A percentile compares a stretch with the other conserved stretches of the same genome.
These are phyloP conservation scores for Ardeotis arabs DNA, from an alignment of 2,113 vertebrate genomes.

Conservation along the genomic window DNA sequence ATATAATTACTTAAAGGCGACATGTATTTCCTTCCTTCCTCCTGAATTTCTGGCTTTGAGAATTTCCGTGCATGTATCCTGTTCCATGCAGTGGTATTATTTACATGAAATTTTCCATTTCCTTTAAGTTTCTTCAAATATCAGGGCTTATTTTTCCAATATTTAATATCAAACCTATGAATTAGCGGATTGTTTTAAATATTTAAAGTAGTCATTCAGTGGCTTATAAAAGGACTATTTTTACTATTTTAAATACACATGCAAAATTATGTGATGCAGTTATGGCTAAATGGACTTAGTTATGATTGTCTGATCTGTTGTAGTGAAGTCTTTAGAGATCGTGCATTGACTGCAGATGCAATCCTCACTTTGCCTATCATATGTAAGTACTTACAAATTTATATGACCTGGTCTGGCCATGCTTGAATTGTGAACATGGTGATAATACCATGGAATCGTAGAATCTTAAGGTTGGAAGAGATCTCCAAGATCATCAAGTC, in stretches of 20 bases:
- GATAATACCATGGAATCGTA: too few species aligned
- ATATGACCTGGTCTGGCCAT: neutral
- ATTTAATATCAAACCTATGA: neutral
- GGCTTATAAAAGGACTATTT: neutral
- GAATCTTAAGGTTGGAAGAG: too few species aligned
- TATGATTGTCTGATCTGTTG: neutral
- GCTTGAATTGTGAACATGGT: neutral
- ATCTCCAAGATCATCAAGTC: too few species aligned
- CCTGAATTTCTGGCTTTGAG: neutral
- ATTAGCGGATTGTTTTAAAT: neutral
- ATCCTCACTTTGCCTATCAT: neutral
- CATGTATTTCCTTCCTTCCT: neutral
- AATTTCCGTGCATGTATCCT: neutral
- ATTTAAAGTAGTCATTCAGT: neutral
- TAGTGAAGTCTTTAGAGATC: neutral
- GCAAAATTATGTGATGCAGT: neutral
- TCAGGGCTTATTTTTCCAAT: neutral
- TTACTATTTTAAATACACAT: neutral
- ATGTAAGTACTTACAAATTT: neutral
- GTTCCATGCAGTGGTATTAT: neutral
- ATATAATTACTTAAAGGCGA: neutral
- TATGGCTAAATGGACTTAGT: neutral
- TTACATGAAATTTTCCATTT: neutral
- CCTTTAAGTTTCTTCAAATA: neutral
- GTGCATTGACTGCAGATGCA: neutral